Conservation (phyloP, 2,888 invertebrate genomes). For the Phymatocera aterrima region DNA sequence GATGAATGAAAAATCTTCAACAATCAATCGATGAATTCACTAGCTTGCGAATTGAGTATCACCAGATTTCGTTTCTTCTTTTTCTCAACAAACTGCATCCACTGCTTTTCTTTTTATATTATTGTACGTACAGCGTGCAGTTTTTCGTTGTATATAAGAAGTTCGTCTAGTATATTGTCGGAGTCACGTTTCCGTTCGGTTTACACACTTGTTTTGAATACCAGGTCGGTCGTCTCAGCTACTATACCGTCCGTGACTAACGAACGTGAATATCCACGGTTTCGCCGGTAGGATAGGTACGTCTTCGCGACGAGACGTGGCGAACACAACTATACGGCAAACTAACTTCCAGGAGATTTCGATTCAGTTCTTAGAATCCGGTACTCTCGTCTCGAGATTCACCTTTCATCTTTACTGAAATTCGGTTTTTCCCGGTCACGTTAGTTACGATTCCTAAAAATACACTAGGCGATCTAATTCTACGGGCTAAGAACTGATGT, state of each 20-base stretch:
- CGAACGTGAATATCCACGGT: slow-evolving; percentile 36
- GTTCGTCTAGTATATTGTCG: background rate
- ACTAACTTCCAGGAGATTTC: slow-evolving; percentile 15
- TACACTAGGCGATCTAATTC: too few relatives aligned
- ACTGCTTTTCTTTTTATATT: background rate
- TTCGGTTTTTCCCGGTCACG: too few relatives aligned
- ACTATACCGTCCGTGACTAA: slow-evolving; percentile 13
- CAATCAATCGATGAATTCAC: too few relatives aligned
- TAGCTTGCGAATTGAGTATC: too few relatives aligned
- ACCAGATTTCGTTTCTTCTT: too few relatives aligned
- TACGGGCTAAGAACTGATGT: too few relatives aligned
- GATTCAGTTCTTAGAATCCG: slow-evolving; percentile 15
- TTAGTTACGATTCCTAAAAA: too few relatives aligned
- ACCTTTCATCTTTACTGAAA: too few relatives aligned
- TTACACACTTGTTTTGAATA: slow-evolving; percentile 30
- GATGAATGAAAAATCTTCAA: too few relatives aligned
- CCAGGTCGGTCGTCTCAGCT: slow-evolving; percentile 24
- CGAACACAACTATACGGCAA: background rate
- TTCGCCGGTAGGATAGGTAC: background rate
- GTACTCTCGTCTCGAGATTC: background rate
- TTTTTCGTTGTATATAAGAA: background rate
- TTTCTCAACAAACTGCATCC: background rate
- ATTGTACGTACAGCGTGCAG: too few relatives aligned
- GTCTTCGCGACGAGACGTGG: background rate
- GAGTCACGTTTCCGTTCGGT: background rate